A percentile compares a stretch with the other conserved stretches of the same genome.
These are phyloP conservation scores for Drosophila atripex DNA, from an alignment of 2,888 invertebrate species.

Conservation along the genomic window DNA sequence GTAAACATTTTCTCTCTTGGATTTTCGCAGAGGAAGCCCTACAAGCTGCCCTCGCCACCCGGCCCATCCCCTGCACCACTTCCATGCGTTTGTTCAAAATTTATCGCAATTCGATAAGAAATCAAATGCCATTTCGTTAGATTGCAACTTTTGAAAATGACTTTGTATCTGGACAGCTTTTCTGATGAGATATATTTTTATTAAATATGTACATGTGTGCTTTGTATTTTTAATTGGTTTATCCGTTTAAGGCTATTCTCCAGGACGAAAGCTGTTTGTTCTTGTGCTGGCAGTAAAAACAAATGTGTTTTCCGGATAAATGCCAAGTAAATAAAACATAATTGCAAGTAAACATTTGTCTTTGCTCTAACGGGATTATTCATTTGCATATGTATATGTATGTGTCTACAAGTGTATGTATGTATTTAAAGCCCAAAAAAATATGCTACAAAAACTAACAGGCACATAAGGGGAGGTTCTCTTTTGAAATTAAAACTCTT, in stretches of 20 bases:
- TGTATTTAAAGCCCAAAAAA: conserved; percentile 3
- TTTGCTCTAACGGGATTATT: conserved; percentile 32
- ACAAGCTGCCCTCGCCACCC: conserved; percentile 50
- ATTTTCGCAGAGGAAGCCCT: conserved; percentile 58
- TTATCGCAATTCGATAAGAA: conserved; percentile 42
- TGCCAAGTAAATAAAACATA: conserved; percentile 36
- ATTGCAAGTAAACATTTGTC: conserved; percentile 45
- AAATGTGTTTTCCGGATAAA: conserved; percentile 14
- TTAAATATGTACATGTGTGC: background rate
- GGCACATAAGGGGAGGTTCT: background rate
- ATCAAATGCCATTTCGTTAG: conserved; percentile 10
- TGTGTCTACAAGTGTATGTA: background rate
- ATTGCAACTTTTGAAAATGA: background rate
- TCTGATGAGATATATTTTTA: background rate
- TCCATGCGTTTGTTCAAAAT: conserved; percentile 33
- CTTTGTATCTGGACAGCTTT: conserved; percentile 4
- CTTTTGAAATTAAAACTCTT: too few species aligned
- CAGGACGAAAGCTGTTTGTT: background rate
- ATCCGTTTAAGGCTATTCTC: background rate
- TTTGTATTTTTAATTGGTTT: background rate
- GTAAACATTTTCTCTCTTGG: conserved; percentile 56
- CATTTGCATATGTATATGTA: conserved; percentile 21
- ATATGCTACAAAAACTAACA: background rate
- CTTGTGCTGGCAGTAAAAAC: background rate
- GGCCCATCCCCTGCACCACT: conserved; percentile 3